Base-by-base conservation (phyloP, 2,797 vertebrate genomes). In the Poecilia velifera region DNA sequence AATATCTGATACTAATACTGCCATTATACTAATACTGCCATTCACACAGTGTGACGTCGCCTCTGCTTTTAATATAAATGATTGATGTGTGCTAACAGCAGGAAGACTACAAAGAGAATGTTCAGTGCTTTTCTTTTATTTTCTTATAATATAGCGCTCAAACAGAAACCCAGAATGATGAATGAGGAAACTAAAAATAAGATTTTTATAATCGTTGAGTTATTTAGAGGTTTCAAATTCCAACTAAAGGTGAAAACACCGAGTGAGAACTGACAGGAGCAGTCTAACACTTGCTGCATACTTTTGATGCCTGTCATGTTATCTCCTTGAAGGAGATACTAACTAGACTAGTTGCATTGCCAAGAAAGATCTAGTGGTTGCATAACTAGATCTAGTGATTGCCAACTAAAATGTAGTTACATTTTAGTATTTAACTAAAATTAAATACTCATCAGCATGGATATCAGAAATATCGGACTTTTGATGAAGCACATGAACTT, bases 261-360 rank as follows among this genome's bases (percentile, higher is more conserved):
- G 2, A 74, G 39, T 74, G 45, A 72, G 39, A 64, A 6, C 71
- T 80, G 83, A 90, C 90, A 93, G 87, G 89, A 91, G 90, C 81
- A 89, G 31, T 49, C 74, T 80, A 76, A 74, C 66, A 64, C 80
- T 72, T 77, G 14, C 7, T 53, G 14, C 51, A 77, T 74, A 76
- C 72, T 45, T 68, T 41, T 75, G n/a, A 70, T 72, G 14, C n/a
- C 16, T 39, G 59, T 41, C 13, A 20, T 28, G 6, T 55, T 53
- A 53, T 28, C 34, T 46, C 31, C 31, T 72, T 74, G 22, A 36
- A 62, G n/a, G 2, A 39, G 46, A 45, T 62, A 7, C 57, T 62
- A 45, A 34, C 18, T 16, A 57, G 31, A 34, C 16, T 28, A 47
- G 10, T 80, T 1, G 1, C 2, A 20, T 81, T 57, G 57, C 5